phyloP scores from a whole-genome alignment of 2,113 vertebrate genomes.

The Macquaria australasica region DNA sequence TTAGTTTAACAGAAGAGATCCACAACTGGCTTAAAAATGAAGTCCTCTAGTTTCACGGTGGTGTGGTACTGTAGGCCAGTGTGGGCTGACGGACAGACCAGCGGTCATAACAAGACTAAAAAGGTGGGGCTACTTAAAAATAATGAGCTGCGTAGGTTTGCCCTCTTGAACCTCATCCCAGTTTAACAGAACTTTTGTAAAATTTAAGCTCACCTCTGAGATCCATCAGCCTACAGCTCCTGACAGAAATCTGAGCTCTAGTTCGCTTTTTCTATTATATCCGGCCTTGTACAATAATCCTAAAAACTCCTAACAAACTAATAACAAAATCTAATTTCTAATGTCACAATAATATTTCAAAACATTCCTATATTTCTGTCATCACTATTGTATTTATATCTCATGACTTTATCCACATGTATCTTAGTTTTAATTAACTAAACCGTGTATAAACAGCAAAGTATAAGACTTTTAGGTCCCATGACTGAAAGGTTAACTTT shows the following conservation, averaged over 20 bases:
- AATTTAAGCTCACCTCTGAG: not conserved
- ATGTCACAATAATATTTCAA: too few species aligned
- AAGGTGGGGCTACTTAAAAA: constrained; percentile 2
- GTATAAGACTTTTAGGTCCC: not conserved
- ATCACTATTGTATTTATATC: too few species aligned
- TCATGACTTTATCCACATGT: too few species aligned
- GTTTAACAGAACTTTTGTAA: not conserved
- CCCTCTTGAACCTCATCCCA: too few species aligned
- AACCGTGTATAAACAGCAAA: too few species aligned
- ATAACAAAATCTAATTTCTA: too few species aligned
- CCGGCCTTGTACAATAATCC: not conserved
- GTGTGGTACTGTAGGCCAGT: not conserved
- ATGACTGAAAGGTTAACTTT: too few species aligned
- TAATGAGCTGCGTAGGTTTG: not conserved
- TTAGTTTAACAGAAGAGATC: not conserved
- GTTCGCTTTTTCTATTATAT: not conserved
- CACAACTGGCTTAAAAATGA: not conserved
- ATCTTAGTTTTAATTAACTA: too few species aligned
- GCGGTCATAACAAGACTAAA: not conserved
- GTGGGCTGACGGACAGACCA: too few species aligned
- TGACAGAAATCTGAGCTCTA: too few species aligned
- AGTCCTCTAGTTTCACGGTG: not conserved
- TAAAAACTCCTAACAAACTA: too few species aligned
- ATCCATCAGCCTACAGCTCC: not conserved
- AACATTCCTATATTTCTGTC: too few species aligned